Percentiles rank a stretch among this genome's conserved stretches.
Conservation (phyloP, 2,888 invertebrate species). For the Willowsia nigromaculata region DNA sequence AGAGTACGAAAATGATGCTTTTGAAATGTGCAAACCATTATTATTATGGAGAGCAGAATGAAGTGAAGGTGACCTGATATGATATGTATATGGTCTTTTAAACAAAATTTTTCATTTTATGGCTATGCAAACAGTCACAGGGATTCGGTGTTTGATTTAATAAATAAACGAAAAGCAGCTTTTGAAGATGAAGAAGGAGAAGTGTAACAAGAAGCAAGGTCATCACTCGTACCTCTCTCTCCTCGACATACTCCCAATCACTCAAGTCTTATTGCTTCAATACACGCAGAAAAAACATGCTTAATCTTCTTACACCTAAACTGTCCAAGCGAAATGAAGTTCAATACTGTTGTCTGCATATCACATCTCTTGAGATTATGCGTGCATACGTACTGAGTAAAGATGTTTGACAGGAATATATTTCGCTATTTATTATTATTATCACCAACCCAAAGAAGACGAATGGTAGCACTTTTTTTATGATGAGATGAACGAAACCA, state of each 20-base stretch:
- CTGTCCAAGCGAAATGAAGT: not conserved
- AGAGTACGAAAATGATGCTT: not conserved
- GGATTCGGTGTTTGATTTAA: not conserved
- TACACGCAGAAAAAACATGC: constrained; percentile 1
- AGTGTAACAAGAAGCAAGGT: not conserved
- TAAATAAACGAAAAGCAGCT: not conserved
- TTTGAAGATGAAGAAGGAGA: not conserved
- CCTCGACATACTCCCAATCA: constrained; percentile 9
- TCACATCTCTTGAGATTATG: not conserved
- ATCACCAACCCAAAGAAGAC: constrained; percentile 11
- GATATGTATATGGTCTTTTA: not conserved
- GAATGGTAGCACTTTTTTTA: not conserved
- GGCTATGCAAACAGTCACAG: not conserved
- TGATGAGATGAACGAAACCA: not conserved
- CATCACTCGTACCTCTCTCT: not conserved
- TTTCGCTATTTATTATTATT: constrained; percentile 35
- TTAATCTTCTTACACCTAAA: not conserved
- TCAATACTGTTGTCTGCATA: not conserved
- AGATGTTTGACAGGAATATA: constrained; percentile 48
- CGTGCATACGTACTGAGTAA: not conserved
- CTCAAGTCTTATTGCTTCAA: not conserved
- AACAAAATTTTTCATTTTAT: not conserved
- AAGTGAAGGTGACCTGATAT: constrained; percentile 15
- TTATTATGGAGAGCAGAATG: not conserved
- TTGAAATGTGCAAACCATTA: not conserved